Evolutionary conservation across 2,113 vertebrate genomes (phyloP), one percentile per base, ranked within the genome.

Genomic region (Gymnocephalus cernua): DNA sequence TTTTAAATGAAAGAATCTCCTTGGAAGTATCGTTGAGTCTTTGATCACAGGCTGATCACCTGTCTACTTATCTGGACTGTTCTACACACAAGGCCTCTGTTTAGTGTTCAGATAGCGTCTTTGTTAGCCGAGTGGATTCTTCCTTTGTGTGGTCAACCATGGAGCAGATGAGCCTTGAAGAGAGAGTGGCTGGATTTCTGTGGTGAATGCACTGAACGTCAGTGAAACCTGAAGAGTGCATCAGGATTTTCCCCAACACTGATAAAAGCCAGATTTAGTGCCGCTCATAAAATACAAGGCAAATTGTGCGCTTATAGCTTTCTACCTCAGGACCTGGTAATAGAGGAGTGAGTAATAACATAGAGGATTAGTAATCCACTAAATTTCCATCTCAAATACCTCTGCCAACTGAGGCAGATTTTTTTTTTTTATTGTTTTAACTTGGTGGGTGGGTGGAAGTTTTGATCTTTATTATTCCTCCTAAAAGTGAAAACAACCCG

Each of bases 221-320:
- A 79, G 59, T 76, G 85, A 91, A 90, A 87, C 89, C 79, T 51
- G 74, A 86, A 84, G 75, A 87, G 62, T 56, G 48, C 79, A 67
- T 75, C 50, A 71, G 85, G 89, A 88, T 84, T 86, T 84, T 88
- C 63, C 45, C 82, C 58, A 71, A 75, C 59, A 48, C 89, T 88
- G 92, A 90, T 91, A 93, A 92, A 93, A 88, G 57, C 65, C 86
- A 90, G 90, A 92, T 93, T 93, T 93, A 93, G 85, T 70, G 84
- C 80, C 3, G 44, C 86, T 86, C 90, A 80, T 93, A 93, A 92
- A 92, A 91, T 87, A 86, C 86, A 76, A 90, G 89, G 92, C 88
- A 90, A 92, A 92, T 92, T 93, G 90, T 89, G 77, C 58, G 69
- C 83, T 86, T 80, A 79, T 84, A 79, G 74, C 82, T 65, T 82